These are phyloP conservation scores for Calameuta pallipes DNA, from an alignment of 2,888 invertebrate genomes.

Conservation along the genomic window DNA sequence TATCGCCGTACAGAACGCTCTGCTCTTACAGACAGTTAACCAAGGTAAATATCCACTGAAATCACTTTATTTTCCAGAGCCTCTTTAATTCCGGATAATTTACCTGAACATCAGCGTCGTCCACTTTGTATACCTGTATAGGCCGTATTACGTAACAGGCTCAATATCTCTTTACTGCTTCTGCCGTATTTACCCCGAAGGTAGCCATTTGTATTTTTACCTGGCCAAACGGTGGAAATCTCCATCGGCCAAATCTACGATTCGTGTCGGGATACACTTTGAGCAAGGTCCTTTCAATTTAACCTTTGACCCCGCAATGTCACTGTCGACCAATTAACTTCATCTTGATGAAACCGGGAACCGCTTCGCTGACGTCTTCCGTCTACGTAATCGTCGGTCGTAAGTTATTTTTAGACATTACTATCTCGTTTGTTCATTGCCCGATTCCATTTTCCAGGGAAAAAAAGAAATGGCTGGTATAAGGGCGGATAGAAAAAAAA, in stretches of 20 bases:
- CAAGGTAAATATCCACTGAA: conserved; percentile 33
- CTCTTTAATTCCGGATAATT: conserved; percentile 41
- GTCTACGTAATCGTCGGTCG: not conserved
- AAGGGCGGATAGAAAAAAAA: not conserved
- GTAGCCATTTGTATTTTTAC: not conserved
- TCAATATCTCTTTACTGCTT: conserved; percentile 34
- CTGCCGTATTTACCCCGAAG: conserved; percentile 13
- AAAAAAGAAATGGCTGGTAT: too few relatives aligned
- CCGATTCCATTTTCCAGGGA: not conserved
- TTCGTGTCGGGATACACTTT: not conserved
- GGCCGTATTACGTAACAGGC: conserved; percentile 17
- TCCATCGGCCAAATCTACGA: not conserved
- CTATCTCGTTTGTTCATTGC: not conserved
- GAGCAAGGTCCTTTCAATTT: not conserved
- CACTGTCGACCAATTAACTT: not conserved
- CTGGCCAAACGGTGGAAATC: not conserved
- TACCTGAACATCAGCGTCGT: conserved; percentile 21
- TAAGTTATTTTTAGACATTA: not conserved
- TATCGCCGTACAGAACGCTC: too few relatives aligned
- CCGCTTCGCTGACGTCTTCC: not conserved
- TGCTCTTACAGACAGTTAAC: conserved; percentile 17
- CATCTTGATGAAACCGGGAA: not conserved
- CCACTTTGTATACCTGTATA: not conserved
- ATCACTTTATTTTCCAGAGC: conserved; percentile 39
- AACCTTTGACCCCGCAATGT: not conserved